Evolutionary conservation across 2,888 invertebrate genomes (phyloP).

Genomic region (Oscheius sp.): DNA sequence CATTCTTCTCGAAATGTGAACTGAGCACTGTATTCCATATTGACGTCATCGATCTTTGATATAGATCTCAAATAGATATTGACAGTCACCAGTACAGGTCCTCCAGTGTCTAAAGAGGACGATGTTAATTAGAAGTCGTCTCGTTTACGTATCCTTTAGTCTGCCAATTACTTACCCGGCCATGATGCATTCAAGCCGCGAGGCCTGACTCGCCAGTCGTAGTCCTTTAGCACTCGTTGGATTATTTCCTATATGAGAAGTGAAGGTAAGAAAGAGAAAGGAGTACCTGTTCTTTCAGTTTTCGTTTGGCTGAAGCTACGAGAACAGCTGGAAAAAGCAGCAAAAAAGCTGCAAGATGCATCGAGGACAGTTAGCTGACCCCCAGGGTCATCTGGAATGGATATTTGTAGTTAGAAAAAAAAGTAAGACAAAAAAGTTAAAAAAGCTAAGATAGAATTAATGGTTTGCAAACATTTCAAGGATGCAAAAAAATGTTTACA

Average conservation of each 20-base stretch:
- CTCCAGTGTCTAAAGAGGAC: slow-evolving; percentile 53
- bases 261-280: background rate
- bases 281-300: slow-evolving; percentile 58
- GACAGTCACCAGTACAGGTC: slow-evolving; percentile 66
- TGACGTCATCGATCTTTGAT: slow-evolving; percentile 69
- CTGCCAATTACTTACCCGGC: slow-evolving; percentile 59
- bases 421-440: background rate
- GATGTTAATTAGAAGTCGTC: too few species aligned
- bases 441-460: background rate
- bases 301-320: slow-evolving; percentile 33
- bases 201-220: slow-evolving; percentile 69
- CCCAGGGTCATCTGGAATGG: slow-evolving; percentile 18
- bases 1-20: slow-evolving; percentile 86
- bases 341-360: slow-evolving; percentile 19
- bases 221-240: slow-evolving; percentile 62
- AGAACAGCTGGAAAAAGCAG: slow-evolving; percentile 17
- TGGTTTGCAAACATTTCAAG: too few species aligned
- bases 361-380: slow-evolving; percentile 5
- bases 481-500: too few species aligned
- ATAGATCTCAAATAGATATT: slow-evolving; percentile 68
- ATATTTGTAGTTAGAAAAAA: too few species aligned
- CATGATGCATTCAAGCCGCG: slow-evolving; percentile 64
- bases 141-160: too few species aligned
- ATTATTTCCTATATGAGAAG: slow-evolving; percentile 58
- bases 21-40: slow-evolving; percentile 90